phyloP scores from a whole-genome alignment of 1,140 invertebrate genomes.

The Pogonognathellus flavescens region DNA sequence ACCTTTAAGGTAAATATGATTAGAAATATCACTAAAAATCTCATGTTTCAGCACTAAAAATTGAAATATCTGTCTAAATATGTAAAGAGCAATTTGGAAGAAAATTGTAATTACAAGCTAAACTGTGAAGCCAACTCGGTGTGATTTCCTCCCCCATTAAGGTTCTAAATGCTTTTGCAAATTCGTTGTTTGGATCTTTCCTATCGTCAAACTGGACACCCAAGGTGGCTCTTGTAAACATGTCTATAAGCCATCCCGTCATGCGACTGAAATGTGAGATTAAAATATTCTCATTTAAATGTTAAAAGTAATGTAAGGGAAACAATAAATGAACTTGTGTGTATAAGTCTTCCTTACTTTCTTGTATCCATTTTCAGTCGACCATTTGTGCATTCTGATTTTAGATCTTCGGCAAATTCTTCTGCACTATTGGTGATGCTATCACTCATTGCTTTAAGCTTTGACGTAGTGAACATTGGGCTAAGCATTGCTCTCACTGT shows the following conservation, averaged over 20 bases:
- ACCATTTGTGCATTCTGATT: conserved; percentile 45
- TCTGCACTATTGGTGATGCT: conserved; percentile 36
- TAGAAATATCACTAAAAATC: too few species aligned
- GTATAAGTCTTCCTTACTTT: conserved; percentile 35
- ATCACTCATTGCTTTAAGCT: conserved; percentile 54
- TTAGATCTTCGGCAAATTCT: conserved; percentile 48
- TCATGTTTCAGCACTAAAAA: too few species aligned
- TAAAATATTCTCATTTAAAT: not conserved
- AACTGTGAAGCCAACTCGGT: conserved; percentile 44
- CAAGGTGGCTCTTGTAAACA: conserved; percentile 58
- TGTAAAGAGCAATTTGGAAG: too few species aligned
- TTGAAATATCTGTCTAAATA: too few species aligned
- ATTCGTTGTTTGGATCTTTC: conserved; percentile 59
- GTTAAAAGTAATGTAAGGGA: too few species aligned
- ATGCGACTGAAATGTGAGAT: conserved; percentile 55
- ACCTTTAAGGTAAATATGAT: too few species aligned
- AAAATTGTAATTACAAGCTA: conserved; percentile 51
- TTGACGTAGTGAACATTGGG: conserved; percentile 54
- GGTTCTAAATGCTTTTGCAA: conserved; percentile 57
- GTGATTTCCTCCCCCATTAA: conserved; percentile 58
- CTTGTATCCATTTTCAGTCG: conserved; percentile 57
- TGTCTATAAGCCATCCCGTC: conserved; percentile 60
- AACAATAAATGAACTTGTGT: too few species aligned
- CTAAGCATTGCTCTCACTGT: conserved; percentile 17
- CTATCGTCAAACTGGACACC: conserved; percentile 58